Evolutionary conservation across 2,797 vertebrate species (phyloP).

Genomic region (Cuculus canorus): DNA sequence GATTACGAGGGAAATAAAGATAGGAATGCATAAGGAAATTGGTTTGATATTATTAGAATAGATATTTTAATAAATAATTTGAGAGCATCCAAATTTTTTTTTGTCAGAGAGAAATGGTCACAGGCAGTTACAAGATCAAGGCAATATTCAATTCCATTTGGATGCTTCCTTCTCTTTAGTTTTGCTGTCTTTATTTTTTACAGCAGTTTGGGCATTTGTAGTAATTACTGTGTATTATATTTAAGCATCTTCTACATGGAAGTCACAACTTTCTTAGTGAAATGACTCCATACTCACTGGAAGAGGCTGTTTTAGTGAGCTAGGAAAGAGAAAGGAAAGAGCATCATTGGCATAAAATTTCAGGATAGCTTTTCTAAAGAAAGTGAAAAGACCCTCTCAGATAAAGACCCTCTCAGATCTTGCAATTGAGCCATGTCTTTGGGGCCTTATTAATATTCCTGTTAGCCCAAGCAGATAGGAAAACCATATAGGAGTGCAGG

Average conservation of each 20-base stretch:
- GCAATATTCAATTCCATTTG: background rate
- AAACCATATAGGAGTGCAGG: background rate
- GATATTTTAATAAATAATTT: background rate
- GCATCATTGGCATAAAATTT: background rate
- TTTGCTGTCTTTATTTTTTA: background rate
- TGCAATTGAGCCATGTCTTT: background rate
- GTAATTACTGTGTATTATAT: background rate
- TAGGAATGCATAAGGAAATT: background rate
- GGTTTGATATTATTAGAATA: background rate
- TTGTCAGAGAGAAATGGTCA: background rate
- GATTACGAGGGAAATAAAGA: background rate
- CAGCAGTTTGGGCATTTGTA: background rate
- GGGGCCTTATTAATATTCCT: background rate
- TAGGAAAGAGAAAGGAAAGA: background rate
- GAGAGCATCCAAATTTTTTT: background rate
- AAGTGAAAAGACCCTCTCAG: background rate
- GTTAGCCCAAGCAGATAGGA: background rate
- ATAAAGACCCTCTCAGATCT: background rate
- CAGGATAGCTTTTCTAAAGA: background rate
- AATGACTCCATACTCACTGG: background rate
- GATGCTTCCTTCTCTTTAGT: background rate
- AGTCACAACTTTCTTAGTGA: background rate
- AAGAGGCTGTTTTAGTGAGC: background rate
- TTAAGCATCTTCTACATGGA: background rate
- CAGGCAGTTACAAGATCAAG: background rate